These are phyloP conservation scores for Meles meles DNA, from an alignment of 2,113 vertebrate species.

Conservation along the genomic window DNA sequence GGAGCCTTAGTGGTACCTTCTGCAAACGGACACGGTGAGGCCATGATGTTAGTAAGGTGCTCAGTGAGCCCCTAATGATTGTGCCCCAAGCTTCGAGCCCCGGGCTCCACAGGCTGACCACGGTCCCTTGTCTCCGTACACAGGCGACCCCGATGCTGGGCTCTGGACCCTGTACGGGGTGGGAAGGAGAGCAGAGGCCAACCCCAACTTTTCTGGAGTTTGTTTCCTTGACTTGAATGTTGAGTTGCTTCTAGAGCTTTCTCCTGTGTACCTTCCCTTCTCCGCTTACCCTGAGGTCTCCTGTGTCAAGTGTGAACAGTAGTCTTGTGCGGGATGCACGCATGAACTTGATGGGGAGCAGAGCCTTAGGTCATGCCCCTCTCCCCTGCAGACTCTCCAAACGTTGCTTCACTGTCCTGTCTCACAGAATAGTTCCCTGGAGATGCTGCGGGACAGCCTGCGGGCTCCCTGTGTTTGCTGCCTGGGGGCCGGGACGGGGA, in stretches of 20 bases:
- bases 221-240: slow-evolving; percentile 25
- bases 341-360: background rate
- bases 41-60: background rate
- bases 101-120: background rate
- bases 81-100: background rate
- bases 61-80: background rate
- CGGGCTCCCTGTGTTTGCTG: background rate
- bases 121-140: background rate
- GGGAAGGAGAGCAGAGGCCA: background rate
- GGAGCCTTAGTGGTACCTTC: background rate
- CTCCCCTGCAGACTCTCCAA: background rate
- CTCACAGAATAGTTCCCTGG: background rate
- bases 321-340: background rate
- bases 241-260: background rate
- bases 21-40: background rate
- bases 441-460: background rate
- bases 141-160: background rate
- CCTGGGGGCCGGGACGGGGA: background rate
- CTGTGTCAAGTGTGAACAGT: background rate
- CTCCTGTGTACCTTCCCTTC: background rate
- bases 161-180: background rate
- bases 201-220: background rate
- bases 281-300: background rate
- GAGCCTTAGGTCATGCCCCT: background rate
- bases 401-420: background rate